A percentile compares a stretch with the other conserved stretches of the same genome.
phyloP scores from a whole-genome alignment of 2,888 invertebrate species.

The Synergus umbraculus region DNA sequence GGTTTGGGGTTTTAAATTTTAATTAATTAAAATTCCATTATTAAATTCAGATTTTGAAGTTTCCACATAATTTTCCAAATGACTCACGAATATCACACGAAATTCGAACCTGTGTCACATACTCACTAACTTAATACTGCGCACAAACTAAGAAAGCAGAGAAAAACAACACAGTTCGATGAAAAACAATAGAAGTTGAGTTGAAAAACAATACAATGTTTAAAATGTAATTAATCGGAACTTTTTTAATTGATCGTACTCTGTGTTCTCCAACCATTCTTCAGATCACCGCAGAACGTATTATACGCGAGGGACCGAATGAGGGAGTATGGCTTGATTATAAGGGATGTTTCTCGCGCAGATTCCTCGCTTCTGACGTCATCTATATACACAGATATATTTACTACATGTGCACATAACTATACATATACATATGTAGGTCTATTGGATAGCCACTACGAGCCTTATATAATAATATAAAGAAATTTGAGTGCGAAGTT shows the following conservation, averaged over 20 bases:
- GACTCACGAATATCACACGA: background rate
- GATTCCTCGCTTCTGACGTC: slow-evolving; percentile 38
- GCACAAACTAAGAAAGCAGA: slow-evolving; percentile 3
- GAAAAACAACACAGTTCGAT: background rate
- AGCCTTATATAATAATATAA: slow-evolving; percentile 12
- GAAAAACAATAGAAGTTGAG: background rate
- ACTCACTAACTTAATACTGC: slow-evolving; percentile 12
- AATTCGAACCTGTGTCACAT: background rate
- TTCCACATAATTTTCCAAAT: background rate
- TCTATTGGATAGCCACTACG: background rate
- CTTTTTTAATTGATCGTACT: slow-evolving; percentile 35
- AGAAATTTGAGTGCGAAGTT: background rate
- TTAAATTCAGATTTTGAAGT: background rate
- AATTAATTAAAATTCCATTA: background rate
- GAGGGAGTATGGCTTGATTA: slow-evolving; percentile 22
- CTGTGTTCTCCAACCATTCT: slow-evolving; percentile 37
- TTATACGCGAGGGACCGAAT: slow-evolving; percentile 28
- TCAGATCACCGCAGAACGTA: slow-evolving; percentile 12
- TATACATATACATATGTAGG: slow-evolving; percentile 2
- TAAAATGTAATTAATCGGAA: background rate
- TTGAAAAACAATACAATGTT: background rate
- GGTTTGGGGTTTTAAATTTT: background rate
- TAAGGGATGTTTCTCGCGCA: slow-evolving; percentile 41
- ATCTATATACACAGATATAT: slow-evolving; percentile 18
- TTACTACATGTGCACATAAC: background rate